phyloP scores from a whole-genome alignment of 2,113 vertebrate genomes.

The Hypocryptadius cinnamomeus region DNA sequence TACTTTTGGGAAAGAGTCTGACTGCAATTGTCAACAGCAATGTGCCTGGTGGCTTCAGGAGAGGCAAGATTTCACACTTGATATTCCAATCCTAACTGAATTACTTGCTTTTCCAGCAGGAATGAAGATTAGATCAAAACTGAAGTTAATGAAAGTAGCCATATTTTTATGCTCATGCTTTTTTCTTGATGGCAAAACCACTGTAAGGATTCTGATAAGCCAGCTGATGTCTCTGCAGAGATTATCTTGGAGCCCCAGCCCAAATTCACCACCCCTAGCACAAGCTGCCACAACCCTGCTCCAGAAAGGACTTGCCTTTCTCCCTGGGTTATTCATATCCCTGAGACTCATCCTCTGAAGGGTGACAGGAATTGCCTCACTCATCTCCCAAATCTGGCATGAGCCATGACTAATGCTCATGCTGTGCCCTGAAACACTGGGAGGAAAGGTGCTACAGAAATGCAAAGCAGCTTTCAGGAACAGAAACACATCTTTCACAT shows the following conservation, averaged over 20 bases:
- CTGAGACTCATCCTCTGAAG: background rate
- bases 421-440: background rate
- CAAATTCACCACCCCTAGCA: background rate
- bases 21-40: background rate
- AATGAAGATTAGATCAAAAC: background rate
- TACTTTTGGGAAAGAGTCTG: background rate
- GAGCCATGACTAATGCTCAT: background rate
- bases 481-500: background rate
- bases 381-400: background rate
- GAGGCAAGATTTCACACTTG: background rate
- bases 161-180: background rate
- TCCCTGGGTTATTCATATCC: background rate
- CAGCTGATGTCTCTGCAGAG: background rate
- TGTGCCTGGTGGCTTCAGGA: background rate
- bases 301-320: background rate
- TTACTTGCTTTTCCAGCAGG: background rate
- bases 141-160: background rate
- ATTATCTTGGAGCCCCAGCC: background rate
- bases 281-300: background rate
- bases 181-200: background rate
- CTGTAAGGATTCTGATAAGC: background rate
- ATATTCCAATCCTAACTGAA: background rate
- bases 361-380: background rate
- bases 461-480: background rate
- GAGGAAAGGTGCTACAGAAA: background rate